A percentile compares a stretch with the other conserved stretches of the same genome.
These are phyloP conservation scores for Sylvilagus floridanus DNA, from an alignment of 2,797 vertebrate genomes.

Conservation along the genomic window DNA sequence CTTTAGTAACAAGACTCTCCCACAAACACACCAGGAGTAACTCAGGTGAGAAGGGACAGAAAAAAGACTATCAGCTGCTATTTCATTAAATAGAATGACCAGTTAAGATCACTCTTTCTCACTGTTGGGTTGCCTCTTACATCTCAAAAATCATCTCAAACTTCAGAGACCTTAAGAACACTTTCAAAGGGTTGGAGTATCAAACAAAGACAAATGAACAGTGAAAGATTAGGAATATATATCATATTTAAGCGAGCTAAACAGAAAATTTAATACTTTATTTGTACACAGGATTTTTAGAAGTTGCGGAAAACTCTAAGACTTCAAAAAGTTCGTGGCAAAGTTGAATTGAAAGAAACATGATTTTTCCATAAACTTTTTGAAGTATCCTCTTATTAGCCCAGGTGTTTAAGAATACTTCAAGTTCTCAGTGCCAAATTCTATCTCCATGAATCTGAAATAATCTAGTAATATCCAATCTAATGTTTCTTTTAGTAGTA, in stretches of 20 bases:
- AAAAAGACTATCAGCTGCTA: not conserved
- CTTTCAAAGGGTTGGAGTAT: not conserved
- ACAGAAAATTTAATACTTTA: not conserved
- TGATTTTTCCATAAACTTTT: too few species aligned
- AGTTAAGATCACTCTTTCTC: constrained; percentile 6
- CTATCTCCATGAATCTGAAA: constrained; percentile 43
- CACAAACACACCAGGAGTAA: not conserved
- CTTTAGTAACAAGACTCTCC: not conserved
- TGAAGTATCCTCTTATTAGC: not conserved
- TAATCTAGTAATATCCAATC: constrained; percentile 17
- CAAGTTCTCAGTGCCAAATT: constrained; percentile 18
- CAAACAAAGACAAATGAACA: not conserved
- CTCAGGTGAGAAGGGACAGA: not conserved
- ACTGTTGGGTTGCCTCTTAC: not conserved
- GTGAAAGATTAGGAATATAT: not conserved
- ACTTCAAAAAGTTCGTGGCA: too few species aligned
- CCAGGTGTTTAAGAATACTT: constrained; percentile 27
- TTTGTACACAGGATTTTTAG: constrained; percentile 27
- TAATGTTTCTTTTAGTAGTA: constrained; percentile 24
- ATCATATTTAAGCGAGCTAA: not conserved
- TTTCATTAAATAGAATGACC: constrained; percentile 20
- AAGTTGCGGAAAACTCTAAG: not conserved
- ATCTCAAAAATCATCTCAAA: constrained; percentile 40
- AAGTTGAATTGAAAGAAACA: too few species aligned
- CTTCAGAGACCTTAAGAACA: constrained; percentile 46